Base-by-base conservation (phyloP, 2,888 invertebrate species). In the Sesia apiformis region DNA sequence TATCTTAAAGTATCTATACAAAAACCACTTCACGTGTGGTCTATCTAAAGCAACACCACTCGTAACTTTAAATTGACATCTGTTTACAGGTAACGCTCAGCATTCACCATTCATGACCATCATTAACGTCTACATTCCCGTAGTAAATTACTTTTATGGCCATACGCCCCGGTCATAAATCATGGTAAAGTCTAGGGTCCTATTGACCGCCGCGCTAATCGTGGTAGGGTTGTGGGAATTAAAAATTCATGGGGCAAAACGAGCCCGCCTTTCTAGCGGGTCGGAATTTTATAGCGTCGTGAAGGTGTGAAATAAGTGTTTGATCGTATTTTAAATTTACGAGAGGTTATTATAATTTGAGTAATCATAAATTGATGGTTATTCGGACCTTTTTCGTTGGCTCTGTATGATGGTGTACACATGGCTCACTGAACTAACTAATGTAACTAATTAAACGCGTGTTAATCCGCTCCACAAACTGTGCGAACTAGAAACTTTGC, bases 61-160 rank as follows among this genome's bases (percentile, higher is more conserved):
- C n/a, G 7, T 46, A 46, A 46, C 7, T 46, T 46, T 46, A 46
- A 57, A 56, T 56, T 57, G 61, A 59, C 61, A 58, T 59, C 57
- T 58, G 61, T 61, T 58, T 58, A 60, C 59, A 53, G 55, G 46
- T 46, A 46, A 46, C 46, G 46, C n/a, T 46, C 46, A 23, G 1
- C n/a, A 23, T 46, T 46, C n/a, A 46, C 46, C 46, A 50, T 50
- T 50, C 50, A 50, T 7, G 7, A 38, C 38, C 50, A 6, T 50
- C 38, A 50, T 74, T 74, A 74, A 67, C 66, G 62, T 53, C 60
- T 58, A 60, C 56, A 66, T 69, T 70, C 69, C 70, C 64, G 64
- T 67, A 70, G 63, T 74, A 73, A 75, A 77, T 69, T 72, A 70
- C 60, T 59, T 72, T 76, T 75, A 76, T 71, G 63, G 62, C 71